Evolutionary conservation across 2,888 invertebrate species (phyloP), one percentile per base, ranked within the genome.

Genomic region (Molorchus minor): DNA sequence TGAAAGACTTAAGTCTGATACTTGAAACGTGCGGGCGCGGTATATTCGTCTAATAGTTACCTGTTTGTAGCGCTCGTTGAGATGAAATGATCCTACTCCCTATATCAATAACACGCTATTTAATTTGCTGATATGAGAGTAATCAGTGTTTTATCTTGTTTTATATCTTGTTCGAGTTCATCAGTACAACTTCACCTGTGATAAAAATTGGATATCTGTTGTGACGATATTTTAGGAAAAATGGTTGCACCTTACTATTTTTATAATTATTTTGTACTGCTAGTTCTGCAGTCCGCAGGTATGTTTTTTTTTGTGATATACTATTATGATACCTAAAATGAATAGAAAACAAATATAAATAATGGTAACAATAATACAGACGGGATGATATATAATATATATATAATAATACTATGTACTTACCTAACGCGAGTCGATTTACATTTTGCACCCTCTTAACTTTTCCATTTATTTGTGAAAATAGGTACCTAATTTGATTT

Each of bases 51-150:
- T 35, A 33, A 29, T 35, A 16, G 25, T 19, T 46, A 16, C 38
- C 56, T 25, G 51, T 38, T 12, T 29, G 56, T 35, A 35, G 43
- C 41, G 25, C 33, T 2, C 38, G n/a, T 33, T 1, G 16, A 49
- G n/a, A 43, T 44, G 35, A 19, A 49, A 43, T 38, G 56, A 44
- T 35, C 49, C 36, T 21, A 15, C 33, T 5, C 25, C 19, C 25
- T 17, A 10, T 43, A 30, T 51, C 51, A 44, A n/a, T 51, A 57
- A 36, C 35, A 56, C 21, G 10, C 17, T 41, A 30, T 41, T 29
- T 52, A 52, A 52, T 52, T 52, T 51, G 51, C 55, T 57, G 56
- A 57, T 57, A 57, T 57, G 51, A 57, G 30, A 57, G 49, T 44
- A 57, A 51, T 51, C 56, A 57, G 44, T 52, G 30, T 29, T 8